Conservation (phyloP, 1,140 invertebrate species). For the Bombus vancouverensis region DNA sequence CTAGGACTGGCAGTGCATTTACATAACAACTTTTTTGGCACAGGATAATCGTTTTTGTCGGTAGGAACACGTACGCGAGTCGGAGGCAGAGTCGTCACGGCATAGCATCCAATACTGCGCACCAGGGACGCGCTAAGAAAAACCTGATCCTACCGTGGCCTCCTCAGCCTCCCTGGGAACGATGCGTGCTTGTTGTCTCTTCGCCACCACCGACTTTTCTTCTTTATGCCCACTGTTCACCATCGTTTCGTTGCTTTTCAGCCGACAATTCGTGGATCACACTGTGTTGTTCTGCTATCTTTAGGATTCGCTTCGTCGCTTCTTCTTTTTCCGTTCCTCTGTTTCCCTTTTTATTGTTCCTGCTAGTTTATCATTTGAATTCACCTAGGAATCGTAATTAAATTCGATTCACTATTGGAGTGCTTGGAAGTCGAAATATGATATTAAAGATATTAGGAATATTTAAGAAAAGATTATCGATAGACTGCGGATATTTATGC, state of each 20-base stretch:
- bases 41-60: constrained; percentile 69
- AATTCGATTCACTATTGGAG: too few species aligned
- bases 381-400: neutral
- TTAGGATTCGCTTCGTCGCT: neutral
- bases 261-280: neutral
- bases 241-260: constrained; percentile 36
- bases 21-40: constrained; percentile 80
- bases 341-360: too few species aligned
- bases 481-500: too few species aligned
- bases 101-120: constrained; percentile 61
- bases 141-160: constrained; percentile 67
- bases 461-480: too few species aligned
- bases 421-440: too few species aligned
- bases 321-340: neutral
- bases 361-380: neutral
- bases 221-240: neutral
- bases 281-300: neutral
- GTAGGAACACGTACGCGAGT: constrained; percentile 58
- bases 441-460: too few species aligned
- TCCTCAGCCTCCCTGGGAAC: constrained; percentile 59
- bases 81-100: constrained; percentile 60
- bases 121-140: constrained; percentile 60
- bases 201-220: constrained; percentile 32
- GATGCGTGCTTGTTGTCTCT: constrained; percentile 23
- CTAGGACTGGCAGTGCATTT: constrained; percentile 74